Percentiles rank a stretch among this genome's conserved stretches.
These are phyloP conservation scores for Phasianus colchicus DNA, from an alignment of 2,113 vertebrate genomes.

Conservation along the genomic window DNA sequence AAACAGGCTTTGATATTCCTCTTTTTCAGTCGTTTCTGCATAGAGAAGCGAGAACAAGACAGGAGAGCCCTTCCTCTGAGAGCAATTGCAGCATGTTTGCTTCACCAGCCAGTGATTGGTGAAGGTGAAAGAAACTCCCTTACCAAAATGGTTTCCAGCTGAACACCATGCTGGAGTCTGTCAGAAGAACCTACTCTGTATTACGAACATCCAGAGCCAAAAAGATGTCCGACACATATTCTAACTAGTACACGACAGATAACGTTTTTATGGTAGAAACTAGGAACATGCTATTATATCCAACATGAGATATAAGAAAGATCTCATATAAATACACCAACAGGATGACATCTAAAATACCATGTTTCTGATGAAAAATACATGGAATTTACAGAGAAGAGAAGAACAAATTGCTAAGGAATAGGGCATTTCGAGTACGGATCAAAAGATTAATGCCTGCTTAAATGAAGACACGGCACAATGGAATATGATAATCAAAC, in stretches of 20 bases:
- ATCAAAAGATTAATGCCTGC: not conserved
- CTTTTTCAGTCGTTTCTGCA: not conserved
- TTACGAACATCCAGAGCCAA: not conserved
- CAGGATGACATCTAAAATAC: not conserved
- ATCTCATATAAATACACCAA: not conserved
- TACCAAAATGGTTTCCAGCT: not conserved
- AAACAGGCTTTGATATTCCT: not conserved
- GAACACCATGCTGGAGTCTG: not conserved
- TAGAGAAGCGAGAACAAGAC: not conserved
- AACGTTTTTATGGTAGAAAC: not conserved
- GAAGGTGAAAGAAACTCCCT: not conserved
- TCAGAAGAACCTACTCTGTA: not conserved
- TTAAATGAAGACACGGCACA: not conserved
- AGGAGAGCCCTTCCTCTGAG: accelerated
- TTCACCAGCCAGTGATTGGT: not conserved
- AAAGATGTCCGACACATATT: not conserved
- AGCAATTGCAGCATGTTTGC: not conserved
- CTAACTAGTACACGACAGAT: not conserved
- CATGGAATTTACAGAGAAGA: not conserved
- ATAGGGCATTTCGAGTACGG: not conserved
- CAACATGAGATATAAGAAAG: not conserved
- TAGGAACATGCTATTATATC: not conserved
- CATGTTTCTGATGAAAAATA: not conserved
- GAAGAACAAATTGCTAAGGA: not conserved
- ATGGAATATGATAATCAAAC: not conserved